A percentile compares a stretch with the other conserved stretches of the same genome.
These are phyloP conservation scores for Gambusia holbrooki DNA, from an alignment of 2,113 vertebrate genomes.

Conservation along the genomic window DNA sequence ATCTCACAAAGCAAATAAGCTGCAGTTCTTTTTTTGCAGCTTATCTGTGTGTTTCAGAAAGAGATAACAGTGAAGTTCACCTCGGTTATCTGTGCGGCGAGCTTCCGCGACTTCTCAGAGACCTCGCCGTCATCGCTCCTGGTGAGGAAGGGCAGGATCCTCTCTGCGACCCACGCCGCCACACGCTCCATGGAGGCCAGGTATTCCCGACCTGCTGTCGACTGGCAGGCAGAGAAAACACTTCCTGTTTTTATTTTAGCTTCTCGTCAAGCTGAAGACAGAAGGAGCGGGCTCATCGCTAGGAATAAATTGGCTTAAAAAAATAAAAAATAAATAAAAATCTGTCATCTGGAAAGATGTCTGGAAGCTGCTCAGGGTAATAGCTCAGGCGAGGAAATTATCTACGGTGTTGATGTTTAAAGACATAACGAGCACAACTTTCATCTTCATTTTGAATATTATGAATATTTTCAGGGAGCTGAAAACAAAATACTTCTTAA, in stretches of 20 bases:
- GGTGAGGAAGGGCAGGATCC: conserved; percentile 80
- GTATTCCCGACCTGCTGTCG: conserved; percentile 81
- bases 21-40: neutral
- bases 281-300: neutral
- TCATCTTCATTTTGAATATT: no score
- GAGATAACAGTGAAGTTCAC: conserved; percentile 73
- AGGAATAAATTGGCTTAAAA: neutral
- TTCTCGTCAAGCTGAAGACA: neutral
- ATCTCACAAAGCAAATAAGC: neutral
- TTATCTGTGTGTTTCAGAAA: neutral
- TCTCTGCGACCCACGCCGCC: conserved; percentile 85
- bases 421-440: neutral
- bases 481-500: neutral
- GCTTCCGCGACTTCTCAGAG: conserved; percentile 55
- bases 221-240: conserved; percentile 68
- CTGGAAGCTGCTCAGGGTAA: neutral
- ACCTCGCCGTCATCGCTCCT: conserved; percentile 62
- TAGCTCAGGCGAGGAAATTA: neutral
- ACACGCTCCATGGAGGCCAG: conserved; percentile 81
- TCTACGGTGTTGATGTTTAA: neutral
- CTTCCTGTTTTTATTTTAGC: neutral
- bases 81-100: conserved; percentile 84
- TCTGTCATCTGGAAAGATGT: neutral
- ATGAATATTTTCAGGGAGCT: no score
- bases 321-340: neutral